Evolutionary conservation across 2,113 vertebrate species (phyloP), one percentile per base, ranked within the genome.

Genomic region (Bambusicola thoracicus): DNA sequence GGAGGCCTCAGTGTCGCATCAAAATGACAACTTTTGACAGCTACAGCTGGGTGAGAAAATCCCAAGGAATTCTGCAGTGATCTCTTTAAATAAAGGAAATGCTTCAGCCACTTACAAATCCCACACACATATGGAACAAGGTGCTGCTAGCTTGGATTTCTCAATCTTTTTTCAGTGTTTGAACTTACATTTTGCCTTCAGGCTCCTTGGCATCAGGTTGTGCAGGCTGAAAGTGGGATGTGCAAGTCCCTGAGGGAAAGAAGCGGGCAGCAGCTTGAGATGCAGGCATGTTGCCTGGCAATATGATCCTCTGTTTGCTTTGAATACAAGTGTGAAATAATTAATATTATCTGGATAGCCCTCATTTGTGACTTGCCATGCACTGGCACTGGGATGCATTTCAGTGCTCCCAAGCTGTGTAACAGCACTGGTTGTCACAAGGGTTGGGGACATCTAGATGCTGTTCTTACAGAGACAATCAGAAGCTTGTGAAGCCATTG

Each of bases 161-260:
- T 90, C 81, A 9, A 75, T 61, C 14, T 88, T 95, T 95, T 91
- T 75, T 11, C 56, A 61, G 30, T 59, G 86, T 75, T 95, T 27
- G 89, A 91, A 90, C 79, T 86, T 83, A 41, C 7, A 76, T 87
- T 95, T 95, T 93, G 85, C 74, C 66, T 92, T 83, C 80, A 70
- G 91, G 87, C 75, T 92, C 85, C 63, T 56, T 86, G 79, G 76
- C 30, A 94, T 73, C 29, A 84, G 72, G 75, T 66, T 81, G 38
- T 93, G 65, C 68, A 85, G 61, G 68, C 65, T 81, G 65, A 70
- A n/a, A 81, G 76, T 49, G 69, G 73, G 84, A 83, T 59, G 70
- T 61, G 44, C 83, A 30, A 85, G 82, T 90, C 73, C 30, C 85
- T 90, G 53, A 95, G 82, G 84, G 87, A 91, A 94, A 91, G 72